Evolutionary conservation across 2,113 vertebrate genomes (phyloP), one percentile per base, ranked within the genome.

Genomic region (Ictidomys tridecemlineatus): DNA sequence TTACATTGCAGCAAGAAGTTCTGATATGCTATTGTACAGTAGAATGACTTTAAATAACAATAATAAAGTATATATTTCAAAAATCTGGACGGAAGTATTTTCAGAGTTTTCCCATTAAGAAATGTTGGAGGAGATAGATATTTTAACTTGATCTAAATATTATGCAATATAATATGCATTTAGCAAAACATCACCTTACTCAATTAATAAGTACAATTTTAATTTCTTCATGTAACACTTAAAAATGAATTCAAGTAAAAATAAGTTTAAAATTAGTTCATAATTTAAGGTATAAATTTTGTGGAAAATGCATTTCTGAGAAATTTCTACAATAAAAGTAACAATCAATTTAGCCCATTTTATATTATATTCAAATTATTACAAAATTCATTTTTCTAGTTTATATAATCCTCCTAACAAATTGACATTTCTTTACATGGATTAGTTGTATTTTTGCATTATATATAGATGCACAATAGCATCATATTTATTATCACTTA

Each of bases 341-440:
- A 58, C 20, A 80, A 42, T 28, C 13, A 80, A 63, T 42, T 77
- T 72, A 51, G 8, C 14, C 61, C 84, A 73, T 73, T 97, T 85
- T 20, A 39, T 61, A 86, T 51, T 58, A 63, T 0, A 76, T 20
- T 2, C 8, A 92, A 67, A 91, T 70, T 94, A 39, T 76, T 58
- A 80, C 2, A 92, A 79, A 2, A 93, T 11, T 17, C 58, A 63
- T 76, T 91, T 91, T 79, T 4, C 32, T 94, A 17, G 9, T 84
- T 85, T 78, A 30, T 77, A 78, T 76, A 58, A 70, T 82, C 16
- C 16, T 32, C 11, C 4, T 79, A 82, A 22, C 10, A 73, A 10
- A 67, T 77, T 17, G 89, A 83, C 28, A 85, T 88, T 82, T 79
- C 39, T 88, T 72, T 78, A n/a, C 34, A 91, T 86, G 61, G 14